Evolutionary conservation across 37 sponge, comb jelly and placozoan genomes (phyloP), one percentile per base, ranked within the genome.

Genomic region (Agelas oroides): DNA sequence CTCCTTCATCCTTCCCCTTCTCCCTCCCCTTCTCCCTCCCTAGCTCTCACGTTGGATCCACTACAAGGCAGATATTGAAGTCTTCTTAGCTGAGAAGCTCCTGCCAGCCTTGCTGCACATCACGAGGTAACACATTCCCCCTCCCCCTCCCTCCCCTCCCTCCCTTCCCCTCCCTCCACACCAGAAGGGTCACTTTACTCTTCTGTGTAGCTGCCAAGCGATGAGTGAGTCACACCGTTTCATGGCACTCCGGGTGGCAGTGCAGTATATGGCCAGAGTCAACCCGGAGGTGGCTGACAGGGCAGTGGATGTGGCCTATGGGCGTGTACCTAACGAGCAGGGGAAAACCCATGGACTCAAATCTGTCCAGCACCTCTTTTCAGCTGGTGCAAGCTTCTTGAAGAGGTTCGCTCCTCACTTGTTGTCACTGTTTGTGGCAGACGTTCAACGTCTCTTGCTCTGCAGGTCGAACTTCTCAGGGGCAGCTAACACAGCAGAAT

Each of bases 251-350:
- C 60, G 87, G 54, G 73, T 89, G 15, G 73, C 84, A 0, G 36
- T 77, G 11, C 75, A 80, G 65, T 92, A 87, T 72, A 71, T 92
- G 80, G 69, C 84, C 0, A 39, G 84, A 27, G 62, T 92, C 71
- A 92, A 28, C 61, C 88, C 92, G 16, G 57, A 74, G 65, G 87
- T 83, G 25, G 92, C 88, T 2, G 92, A 92, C 62, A 66, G 74
- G 15, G 87, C 87, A 24, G 46, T 86, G 20, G 73, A 66, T 5
- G 36, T 78, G 52, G 71, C 78, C 14, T 62, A 46, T 0, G 82
- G 91, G 5, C 53, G n/a, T 24, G 41, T 60, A 14, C 66, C 20
- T 36, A 59, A 55, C 0, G 19, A 35, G 33, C 25, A 65, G 53
- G 14, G 54, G 38, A 67, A 52, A 30, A 80, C 76, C 11, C 23